Evolutionary conservation across 2,888 invertebrate species (phyloP).

Genomic region (Dynastes grantii): DNA sequence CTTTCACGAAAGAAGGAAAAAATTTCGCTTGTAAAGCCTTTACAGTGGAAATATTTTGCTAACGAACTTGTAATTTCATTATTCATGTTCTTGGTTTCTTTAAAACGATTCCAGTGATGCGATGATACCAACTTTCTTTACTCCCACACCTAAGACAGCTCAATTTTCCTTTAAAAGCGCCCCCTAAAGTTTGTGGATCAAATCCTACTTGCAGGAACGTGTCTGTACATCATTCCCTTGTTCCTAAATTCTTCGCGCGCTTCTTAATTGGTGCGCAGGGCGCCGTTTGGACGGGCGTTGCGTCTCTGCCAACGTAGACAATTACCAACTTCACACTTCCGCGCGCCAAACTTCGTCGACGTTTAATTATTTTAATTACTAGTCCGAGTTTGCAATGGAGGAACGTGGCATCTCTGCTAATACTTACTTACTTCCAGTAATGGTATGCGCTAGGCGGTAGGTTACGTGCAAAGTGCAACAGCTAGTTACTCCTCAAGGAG

Average conservation of each 20-base stretch:
- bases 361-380: conserved; percentile 46
- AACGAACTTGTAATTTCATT: too few relatives aligned
- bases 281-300: not conserved
- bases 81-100: too few relatives aligned
- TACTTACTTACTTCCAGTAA: conserved; percentile 8
- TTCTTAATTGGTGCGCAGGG: conserved; percentile 23
- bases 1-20: too few relatives aligned
- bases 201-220: not conserved
- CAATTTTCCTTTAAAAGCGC: not conserved
- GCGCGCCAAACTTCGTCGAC: conserved; percentile 27
- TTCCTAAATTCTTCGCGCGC: not conserved
- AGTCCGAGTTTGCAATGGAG: conserved; percentile 11
- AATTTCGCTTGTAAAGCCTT: too few relatives aligned
- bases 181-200: not conserved
- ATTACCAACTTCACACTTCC: conserved; percentile 42
- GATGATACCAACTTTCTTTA: too few relatives aligned
- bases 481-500: conserved; percentile 13
- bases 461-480: conserved; percentile 28
- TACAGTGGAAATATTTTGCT: too few relatives aligned
- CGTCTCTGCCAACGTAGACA: conserved; percentile 31
- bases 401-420: not conserved
- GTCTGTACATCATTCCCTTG: not conserved
- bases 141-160: not conserved
- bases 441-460: not conserved
- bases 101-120: too few relatives aligned